Evolutionary conservation across 2,888 invertebrate genomes (phyloP).

Genomic region (Dorcus hopei): DNA sequence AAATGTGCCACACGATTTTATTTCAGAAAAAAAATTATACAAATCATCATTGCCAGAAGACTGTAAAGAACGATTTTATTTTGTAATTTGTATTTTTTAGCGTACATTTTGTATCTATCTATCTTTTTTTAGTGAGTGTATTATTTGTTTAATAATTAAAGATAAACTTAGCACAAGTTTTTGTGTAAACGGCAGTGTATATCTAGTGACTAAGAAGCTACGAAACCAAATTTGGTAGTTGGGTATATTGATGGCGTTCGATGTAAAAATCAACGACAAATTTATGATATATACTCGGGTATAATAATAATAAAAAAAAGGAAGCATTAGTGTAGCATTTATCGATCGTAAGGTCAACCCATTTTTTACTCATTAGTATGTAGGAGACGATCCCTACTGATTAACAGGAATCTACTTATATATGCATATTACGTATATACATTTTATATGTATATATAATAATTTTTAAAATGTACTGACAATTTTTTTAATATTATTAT

Average conservation of each 20-base stretch:
- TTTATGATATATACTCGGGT: slow-evolving; percentile 4
- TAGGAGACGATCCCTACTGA: slow-evolving; percentile 1
- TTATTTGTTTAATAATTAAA: slow-evolving; percentile 8
- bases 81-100: slow-evolving; percentile 6
- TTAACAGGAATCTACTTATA: slow-evolving; percentile 15
- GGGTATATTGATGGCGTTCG: slow-evolving; percentile 17
- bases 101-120: slow-evolving; percentile 9
- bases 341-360: neutral
- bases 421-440: slow-evolving; percentile 6
- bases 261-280: slow-evolving; percentile 12
- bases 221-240: slow-evolving; percentile 21
- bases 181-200: slow-evolving; percentile 15
- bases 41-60: neutral
- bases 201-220: slow-evolving; percentile 21
- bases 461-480: slow-evolving; percentile 10
- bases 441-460: neutral
- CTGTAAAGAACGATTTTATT: slow-evolving; percentile 3
- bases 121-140: slow-evolving; percentile 5
- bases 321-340: slow-evolving; percentile 3
- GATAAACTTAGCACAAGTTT: slow-evolving; percentile 10
- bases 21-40: neutral
- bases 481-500: slow-evolving; percentile 7
- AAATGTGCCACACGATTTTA: too few species aligned
- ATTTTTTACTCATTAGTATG: slow-evolving; percentile 17
- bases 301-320: slow-evolving; percentile 3